Conservation (phyloP, 2,888 invertebrate species). For the Eudiplozoon nipponicum region DNA sequence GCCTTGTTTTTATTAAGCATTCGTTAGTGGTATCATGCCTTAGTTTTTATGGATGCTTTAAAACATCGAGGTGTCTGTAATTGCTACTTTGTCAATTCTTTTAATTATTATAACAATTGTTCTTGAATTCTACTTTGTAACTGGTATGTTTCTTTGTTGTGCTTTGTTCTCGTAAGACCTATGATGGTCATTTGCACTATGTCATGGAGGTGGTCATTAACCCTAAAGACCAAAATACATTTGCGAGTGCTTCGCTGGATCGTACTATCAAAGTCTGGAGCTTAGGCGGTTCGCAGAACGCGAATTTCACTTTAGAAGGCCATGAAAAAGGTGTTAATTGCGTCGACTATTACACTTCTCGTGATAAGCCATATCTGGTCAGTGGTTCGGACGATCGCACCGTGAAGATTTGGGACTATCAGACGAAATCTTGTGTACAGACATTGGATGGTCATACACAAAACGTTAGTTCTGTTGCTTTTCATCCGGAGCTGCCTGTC, state of each 20-base stretch:
- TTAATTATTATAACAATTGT: no score
- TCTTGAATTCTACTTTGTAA: no score
- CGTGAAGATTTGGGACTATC: conserved; percentile 95
- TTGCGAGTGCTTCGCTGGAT: conserved; percentile 90
- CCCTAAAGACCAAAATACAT: conserved; percentile 96
- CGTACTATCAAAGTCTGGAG: conserved; percentile 79
- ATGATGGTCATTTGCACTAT: conserved; percentile 93
- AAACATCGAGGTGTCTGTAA: no score
- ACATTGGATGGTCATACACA: conserved; percentile 81
- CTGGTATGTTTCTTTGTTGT: no score
- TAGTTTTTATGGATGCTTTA: no score
- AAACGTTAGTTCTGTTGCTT: conserved; percentile 55
- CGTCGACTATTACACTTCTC: conserved; percentile 90
- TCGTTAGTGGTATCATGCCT: no score
- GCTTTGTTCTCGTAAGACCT: no score
- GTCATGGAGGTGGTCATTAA: conserved; percentile 98
- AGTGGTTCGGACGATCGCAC: conserved; percentile 87
- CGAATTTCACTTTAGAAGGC: conserved; percentile 79
- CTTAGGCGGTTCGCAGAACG: conserved; percentile 54
- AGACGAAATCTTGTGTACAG: conserved; percentile 88
- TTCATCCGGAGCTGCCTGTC: conserved; percentile 86
- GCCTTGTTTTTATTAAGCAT: no score
- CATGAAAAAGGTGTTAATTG: conserved; percentile 97
- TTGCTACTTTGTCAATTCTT: no score
- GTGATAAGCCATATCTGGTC: conserved; percentile 88